phyloP scores from a whole-genome alignment of 2,113 vertebrate genomes.

The Eira barbara region DNA sequence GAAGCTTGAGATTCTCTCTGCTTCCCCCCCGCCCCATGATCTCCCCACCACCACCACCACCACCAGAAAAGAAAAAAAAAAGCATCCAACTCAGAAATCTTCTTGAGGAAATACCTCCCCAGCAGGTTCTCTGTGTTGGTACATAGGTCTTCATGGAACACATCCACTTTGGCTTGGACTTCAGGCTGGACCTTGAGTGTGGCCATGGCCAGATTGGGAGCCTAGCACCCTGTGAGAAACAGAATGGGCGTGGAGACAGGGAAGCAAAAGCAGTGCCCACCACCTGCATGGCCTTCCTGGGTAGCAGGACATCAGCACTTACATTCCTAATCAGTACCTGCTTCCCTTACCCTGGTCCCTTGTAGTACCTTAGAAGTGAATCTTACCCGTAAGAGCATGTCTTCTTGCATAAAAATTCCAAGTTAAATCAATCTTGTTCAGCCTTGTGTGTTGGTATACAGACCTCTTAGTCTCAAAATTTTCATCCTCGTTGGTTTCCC shows the following conservation, averaged over 20 bases:
- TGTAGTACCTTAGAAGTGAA: background rate
- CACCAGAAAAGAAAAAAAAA: slow-evolving; percentile 36
- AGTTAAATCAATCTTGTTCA: background rate
- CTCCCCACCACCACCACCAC: background rate
- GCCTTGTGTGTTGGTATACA: background rate
- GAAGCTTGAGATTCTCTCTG: background rate
- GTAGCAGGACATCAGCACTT: background rate
- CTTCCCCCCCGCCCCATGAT: no score
- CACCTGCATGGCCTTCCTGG: background rate
- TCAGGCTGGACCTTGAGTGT: background rate
- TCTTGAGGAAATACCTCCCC: slow-evolving; percentile 87
- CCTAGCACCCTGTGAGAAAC: background rate
- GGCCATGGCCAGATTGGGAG: background rate
- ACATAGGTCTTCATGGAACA: slow-evolving; percentile 75
- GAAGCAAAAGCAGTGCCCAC: background rate
- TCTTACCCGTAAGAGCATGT: background rate
- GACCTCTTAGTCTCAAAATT: background rate
- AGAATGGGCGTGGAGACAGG: background rate
- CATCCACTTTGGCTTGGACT: slow-evolving; percentile 65
- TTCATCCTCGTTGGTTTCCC: background rate
- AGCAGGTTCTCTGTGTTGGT: slow-evolving; percentile 86
- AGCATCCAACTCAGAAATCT: slow-evolving; percentile 88
- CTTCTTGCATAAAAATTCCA: background rate
- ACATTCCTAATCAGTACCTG: background rate
- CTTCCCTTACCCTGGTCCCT: background rate